Percentiles rank a stretch among this genome's conserved stretches.
phyloP scores from a whole-genome alignment of 2,797 vertebrate species.

The Hoplostethus mediterraneus region DNA sequence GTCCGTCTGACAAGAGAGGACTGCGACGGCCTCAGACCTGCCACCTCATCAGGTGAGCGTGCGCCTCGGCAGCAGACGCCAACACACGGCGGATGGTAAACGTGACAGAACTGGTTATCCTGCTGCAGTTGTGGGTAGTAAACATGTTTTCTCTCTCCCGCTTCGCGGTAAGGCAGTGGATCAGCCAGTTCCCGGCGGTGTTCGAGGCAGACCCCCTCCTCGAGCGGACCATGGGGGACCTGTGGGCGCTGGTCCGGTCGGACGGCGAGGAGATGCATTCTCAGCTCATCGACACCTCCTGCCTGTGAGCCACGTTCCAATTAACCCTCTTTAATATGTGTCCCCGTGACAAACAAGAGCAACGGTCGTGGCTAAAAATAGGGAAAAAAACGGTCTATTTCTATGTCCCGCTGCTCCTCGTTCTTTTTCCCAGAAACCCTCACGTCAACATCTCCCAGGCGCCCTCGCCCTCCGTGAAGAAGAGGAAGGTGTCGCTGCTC shows the following conservation, averaged over 20 bases:
- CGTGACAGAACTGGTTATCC: slow-evolving; percentile 45
- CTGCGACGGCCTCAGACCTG: slow-evolving; percentile 86
- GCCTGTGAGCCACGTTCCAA: slow-evolving; percentile 82
- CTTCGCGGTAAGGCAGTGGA: slow-evolving; percentile 87
- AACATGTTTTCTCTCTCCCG: slow-evolving; percentile 65
- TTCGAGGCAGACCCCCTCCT: slow-evolving; percentile 87
- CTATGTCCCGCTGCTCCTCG: slow-evolving; percentile 5
- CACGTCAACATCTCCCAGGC: slow-evolving; percentile 77
- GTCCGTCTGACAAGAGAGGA: slow-evolving; percentile 77
- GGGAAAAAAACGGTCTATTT: slow-evolving; percentile 1
- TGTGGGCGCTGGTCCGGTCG: slow-evolving; percentile 87
- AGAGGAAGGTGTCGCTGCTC: slow-evolving; percentile 93
- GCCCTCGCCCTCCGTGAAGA: slow-evolving; percentile 88
- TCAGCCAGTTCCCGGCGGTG: slow-evolving; percentile 85
- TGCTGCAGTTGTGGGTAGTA: slow-evolving; percentile 55
- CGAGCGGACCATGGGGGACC: slow-evolving; percentile 87
- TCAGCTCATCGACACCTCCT: slow-evolving; percentile 82
- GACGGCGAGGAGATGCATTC: slow-evolving; percentile 81
- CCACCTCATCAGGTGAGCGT: slow-evolving; percentile 90
- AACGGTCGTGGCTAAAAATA: slow-evolving; percentile 19
- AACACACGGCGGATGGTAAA: neutral
- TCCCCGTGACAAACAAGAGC: neutral
- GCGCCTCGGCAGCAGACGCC: neutral
- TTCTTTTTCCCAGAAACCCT: slow-evolving; percentile 67
- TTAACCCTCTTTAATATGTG: neutral